phyloP scores from a whole-genome alignment of 2,113 vertebrate species.

The Hippoglossus stenolepis region DNA sequence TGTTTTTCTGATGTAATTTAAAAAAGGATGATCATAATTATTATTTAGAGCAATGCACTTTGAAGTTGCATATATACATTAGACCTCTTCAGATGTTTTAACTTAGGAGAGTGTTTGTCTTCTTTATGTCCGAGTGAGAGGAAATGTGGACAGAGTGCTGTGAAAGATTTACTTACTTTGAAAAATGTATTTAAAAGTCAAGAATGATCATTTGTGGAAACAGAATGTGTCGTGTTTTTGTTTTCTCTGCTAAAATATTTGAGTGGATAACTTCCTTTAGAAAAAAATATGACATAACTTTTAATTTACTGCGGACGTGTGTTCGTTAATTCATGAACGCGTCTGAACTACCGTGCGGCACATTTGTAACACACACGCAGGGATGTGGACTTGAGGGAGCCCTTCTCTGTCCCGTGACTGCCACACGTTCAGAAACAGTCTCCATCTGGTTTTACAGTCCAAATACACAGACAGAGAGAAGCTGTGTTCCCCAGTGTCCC shows the following conservation, averaged over 20 bases:
- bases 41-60: neutral
- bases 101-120: neutral
- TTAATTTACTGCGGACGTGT: conserved; percentile 28
- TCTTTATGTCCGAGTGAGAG: neutral
- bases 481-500: conserved; percentile 67
- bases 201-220: neutral
- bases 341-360: conserved; percentile 16
- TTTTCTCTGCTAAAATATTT: conserved; percentile 8
- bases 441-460: conserved; percentile 78
- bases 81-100: neutral
- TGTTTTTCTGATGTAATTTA: conserved; percentile 36
- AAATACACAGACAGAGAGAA: conserved; percentile 70
- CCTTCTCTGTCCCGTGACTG: conserved; percentile 54
- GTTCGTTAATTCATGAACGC: conserved; percentile 39
- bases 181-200: neutral
- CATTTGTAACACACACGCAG: conserved; percentile 50
- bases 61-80: neutral
- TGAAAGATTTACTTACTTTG: neutral
- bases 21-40: conserved; percentile 37
- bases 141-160: neutral
- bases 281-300: neutral
- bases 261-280: neutral
- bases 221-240: neutral
- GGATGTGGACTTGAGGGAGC: conserved; percentile 44
- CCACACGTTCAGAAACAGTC: conserved; percentile 59